Percentiles rank a stretch among this genome's conserved stretches.
These are phyloP conservation scores for Sesamia inferens DNA, from an alignment of 2,888 invertebrate species.

Conservation along the genomic window DNA sequence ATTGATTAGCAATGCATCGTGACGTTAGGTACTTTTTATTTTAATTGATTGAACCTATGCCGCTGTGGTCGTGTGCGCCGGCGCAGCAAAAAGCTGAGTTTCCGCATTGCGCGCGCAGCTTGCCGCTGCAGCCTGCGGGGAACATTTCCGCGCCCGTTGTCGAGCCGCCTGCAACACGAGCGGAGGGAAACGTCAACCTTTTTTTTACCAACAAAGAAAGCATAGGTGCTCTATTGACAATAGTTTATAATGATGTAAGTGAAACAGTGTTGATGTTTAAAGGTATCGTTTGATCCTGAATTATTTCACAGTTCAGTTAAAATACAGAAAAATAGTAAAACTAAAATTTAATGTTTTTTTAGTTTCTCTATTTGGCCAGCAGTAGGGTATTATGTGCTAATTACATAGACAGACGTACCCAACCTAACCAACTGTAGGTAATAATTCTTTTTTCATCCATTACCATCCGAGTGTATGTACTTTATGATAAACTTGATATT, in stretches of 20 bases:
- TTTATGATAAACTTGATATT: slow-evolving; percentile 2
- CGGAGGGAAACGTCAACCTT: slow-evolving; percentile 69
- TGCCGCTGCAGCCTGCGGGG: slow-evolving; percentile 73
- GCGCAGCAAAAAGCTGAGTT: slow-evolving; percentile 74
- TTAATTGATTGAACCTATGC: slow-evolving; percentile 52
- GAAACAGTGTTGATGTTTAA: neutral
- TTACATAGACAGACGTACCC: neutral
- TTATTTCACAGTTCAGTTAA: neutral
- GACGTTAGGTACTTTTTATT: slow-evolving; percentile 47
- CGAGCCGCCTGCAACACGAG: slow-evolving; percentile 72
- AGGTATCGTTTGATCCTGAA: neutral
- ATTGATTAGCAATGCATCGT: slow-evolving; percentile 36
- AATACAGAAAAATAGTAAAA: neutral
- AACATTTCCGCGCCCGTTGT: slow-evolving; percentile 75
- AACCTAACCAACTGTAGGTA: neutral
- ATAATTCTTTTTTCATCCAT: neutral
- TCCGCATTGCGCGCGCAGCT: slow-evolving; percentile 78
- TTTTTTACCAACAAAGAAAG: slow-evolving; percentile 28
- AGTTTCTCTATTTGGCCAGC: neutral
- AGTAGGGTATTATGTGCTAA: neutral
- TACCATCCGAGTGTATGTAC: neutral
- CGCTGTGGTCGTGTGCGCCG: slow-evolving; percentile 34
- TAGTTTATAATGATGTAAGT: neutral
- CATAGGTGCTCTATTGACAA: neutral
- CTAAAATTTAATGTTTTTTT: neutral